Base-by-base conservation (phyloP, 2,797 vertebrate species). In the Triplophysa bombifrons region DNA sequence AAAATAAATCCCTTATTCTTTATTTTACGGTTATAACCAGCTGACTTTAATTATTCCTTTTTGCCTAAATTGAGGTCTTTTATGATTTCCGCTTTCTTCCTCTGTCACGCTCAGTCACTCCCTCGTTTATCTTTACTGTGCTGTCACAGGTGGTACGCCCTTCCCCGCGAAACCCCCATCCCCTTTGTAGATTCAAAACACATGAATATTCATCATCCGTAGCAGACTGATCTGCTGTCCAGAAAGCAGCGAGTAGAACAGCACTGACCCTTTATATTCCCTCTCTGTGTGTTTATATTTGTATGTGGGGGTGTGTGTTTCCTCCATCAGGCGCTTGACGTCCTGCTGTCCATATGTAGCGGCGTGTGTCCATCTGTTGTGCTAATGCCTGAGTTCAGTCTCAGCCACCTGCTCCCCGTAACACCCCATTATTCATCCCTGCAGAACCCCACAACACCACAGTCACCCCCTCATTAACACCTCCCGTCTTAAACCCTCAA, bases 341-440 rank as follows among this genome's bases (percentile, higher is more conserved):
- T 91, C 88, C 92, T 91, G 89, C 88, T 88, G 87, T 89, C 90
- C 92, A 92, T 93, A 93, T 93, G 91, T 78, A 84, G 89, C 20
- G 60, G 85, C 83, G 84, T 74, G 76, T 74, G 89, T 93, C 93
- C 94, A 95, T 96, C 94, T 96, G 94, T 90, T 87, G 76, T 82
- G 86, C 88, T 93, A 93, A 90, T 93, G 89, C 86, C 86, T 84
- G 88, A 88, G 86, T 83, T 86, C 86, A 87, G 87, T 90, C 91
- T 89, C 87, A 84, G 92, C 91, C 94, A 96, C 93, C 94, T 95
- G 92, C 85, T 89, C 90, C 85, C 84, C 85, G 81, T 30, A 91
- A 91, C 89, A 83, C 86, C 88, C 91, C 88, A 93, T 93, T 93
- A 93, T 94, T 90, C 87, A 79, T 16, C 38, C 17, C 65, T 22